Percentiles rank a stretch among this genome's conserved stretches.
phyloP scores from a whole-genome alignment of 2,797 vertebrate species.

The Amblyraja radiata region DNA sequence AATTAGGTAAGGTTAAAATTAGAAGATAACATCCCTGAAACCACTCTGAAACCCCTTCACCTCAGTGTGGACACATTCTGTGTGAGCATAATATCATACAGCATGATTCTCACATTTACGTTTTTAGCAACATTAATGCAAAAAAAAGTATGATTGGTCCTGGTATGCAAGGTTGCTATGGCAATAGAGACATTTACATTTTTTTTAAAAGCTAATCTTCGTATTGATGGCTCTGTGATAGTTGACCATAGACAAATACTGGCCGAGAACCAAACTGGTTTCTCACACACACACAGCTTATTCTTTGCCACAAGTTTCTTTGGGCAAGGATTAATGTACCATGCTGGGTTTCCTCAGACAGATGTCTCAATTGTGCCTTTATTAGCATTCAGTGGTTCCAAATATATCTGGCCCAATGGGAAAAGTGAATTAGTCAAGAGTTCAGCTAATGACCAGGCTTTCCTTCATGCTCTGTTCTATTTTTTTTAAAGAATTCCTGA shows the following conservation, averaged over 20 bases:
- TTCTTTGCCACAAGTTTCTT: background rate
- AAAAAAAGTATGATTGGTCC: too few species aligned
- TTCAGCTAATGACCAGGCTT: background rate
- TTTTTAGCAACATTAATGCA: background rate
- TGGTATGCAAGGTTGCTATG: background rate
- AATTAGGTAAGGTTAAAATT: background rate
- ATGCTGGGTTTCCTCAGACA: background rate
- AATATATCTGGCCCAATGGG: background rate
- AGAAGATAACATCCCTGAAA: background rate
- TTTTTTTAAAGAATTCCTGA: background rate
- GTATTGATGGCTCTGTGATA: background rate
- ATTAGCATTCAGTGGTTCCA: background rate
- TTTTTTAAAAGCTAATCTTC: background rate
- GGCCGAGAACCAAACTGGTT: background rate
- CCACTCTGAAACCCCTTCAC: background rate
- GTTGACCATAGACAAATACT: background rate
- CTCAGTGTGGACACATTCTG: background rate
- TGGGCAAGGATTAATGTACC: background rate
- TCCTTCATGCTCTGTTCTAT: background rate
- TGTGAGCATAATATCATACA: background rate
- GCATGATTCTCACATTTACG: background rate
- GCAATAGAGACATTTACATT: background rate
- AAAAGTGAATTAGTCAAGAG: background rate
- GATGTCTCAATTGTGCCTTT: background rate
- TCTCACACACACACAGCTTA: background rate